phyloP scores from a whole-genome alignment of 2,113 vertebrate genomes.

The Semicossyphus pulcher region DNA sequence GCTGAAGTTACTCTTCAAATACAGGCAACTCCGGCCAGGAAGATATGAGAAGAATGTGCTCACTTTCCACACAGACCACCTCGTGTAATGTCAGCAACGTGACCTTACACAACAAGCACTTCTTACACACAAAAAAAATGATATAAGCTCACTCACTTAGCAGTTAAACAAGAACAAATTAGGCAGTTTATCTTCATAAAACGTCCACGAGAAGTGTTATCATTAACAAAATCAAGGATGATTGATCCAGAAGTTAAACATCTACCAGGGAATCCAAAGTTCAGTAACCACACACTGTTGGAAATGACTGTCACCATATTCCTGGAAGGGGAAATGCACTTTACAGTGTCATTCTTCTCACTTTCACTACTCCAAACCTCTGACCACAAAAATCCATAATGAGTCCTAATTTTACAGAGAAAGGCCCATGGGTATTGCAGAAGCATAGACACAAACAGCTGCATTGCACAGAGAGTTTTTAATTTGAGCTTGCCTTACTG shows the following conservation, averaged over 20 bases:
- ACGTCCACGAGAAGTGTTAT: not conserved
- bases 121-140: not conserved
- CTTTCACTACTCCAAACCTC: not conserved
- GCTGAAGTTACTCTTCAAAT: slow-evolving; percentile 7
- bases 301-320: slow-evolving; percentile 3
- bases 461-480: not conserved
- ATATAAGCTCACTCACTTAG: no score
- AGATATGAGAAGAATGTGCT: slow-evolving; percentile 60
- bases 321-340: not conserved
- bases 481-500: not conserved
- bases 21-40: slow-evolving; percentile 2
- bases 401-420: not conserved
- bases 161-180: no score
- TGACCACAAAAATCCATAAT: not conserved
- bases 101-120: not conserved
- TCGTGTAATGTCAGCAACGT: not conserved
- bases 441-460: not conserved
- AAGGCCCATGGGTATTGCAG: not conserved
- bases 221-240: slow-evolving; percentile 8
- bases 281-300: slow-evolving; percentile 37
- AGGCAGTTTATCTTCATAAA: not conserved
- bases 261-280: slow-evolving; percentile 66
- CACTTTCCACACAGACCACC: not conserved
- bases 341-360: not conserved
- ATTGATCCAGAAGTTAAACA: slow-evolving; percentile 57